Percentiles rank a stretch among this genome's conserved stretches.
These are phyloP conservation scores for Camponotus vicinus DNA, from an alignment of 1,140 invertebrate species.

Conservation along the genomic window DNA sequence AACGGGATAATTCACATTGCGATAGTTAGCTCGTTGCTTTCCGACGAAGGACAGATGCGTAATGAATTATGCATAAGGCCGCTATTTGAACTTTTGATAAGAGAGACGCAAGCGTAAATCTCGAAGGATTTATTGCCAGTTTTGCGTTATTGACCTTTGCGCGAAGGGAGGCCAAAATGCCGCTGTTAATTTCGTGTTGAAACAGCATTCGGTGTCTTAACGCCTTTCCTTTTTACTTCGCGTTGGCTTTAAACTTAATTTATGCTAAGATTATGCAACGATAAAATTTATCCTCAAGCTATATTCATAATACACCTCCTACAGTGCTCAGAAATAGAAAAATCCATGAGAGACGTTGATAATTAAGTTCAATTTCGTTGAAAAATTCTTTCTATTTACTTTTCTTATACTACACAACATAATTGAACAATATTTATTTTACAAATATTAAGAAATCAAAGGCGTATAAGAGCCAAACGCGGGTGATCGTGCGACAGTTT, in stretches of 20 bases:
- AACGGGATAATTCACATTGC: background rate
- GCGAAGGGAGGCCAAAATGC: conserved; percentile 61
- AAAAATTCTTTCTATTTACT: background rate
- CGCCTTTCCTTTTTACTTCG: conserved; percentile 22
- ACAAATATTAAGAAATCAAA: too few species aligned
- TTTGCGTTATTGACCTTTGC: conserved; percentile 71
- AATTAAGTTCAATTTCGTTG: background rate
- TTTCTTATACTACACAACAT: background rate
- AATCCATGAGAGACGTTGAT: background rate
- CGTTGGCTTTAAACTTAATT: conserved; percentile 27
- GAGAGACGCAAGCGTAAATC: conserved; percentile 68
- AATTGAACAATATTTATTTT: background rate
- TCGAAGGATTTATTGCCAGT: conserved; percentile 61
- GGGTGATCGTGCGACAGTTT: too few species aligned
- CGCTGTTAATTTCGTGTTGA: conserved; percentile 12
- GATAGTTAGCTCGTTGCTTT: background rate
- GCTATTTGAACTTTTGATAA: conserved; percentile 82
- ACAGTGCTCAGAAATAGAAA: background rate
- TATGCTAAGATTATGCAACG: conserved; percentile 27
- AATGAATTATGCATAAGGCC: conserved; percentile 77
- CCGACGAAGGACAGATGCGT: conserved; percentile 69
- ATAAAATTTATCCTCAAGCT: conserved; percentile 2
- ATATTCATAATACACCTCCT: background rate
- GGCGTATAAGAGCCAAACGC: too few species aligned
- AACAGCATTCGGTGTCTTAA: conserved; percentile 14